phyloP scores from a whole-genome alignment of 2,113 vertebrate genomes.

The Bucco capensis region DNA sequence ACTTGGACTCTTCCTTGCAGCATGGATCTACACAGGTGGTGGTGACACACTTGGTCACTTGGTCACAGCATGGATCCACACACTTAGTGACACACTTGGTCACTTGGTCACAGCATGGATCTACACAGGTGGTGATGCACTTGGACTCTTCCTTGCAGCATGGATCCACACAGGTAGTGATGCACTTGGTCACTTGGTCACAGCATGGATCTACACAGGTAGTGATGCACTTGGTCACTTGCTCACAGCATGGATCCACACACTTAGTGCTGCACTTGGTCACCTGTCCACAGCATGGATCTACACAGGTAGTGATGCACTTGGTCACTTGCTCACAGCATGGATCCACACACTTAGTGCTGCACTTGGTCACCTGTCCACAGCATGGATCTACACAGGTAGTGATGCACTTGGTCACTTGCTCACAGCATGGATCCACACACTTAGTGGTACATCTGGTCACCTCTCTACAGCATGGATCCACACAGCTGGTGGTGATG shows the following conservation, averaged over 20 bases:
- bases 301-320: fast-evolving
- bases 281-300: fast-evolving
- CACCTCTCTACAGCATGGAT: neutral
- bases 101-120: neutral
- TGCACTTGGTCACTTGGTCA: fast-evolving
- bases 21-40: neutral
- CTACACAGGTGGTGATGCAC: fast-evolving
- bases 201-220: neutral
- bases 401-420: neutral
- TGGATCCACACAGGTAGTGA: neutral
- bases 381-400: fast-evolving
- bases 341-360: fast-evolving
- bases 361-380: fast-evolving
- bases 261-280: neutral
- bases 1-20: too few relatives aligned
- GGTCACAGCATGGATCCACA: neutral
- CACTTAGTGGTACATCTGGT: neutral
- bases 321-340: fast-evolving
- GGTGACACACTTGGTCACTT: neutral
- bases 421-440: neutral
- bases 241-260: fast-evolving
- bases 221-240: fast-evolving
- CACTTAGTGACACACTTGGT: neutral
- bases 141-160: neutral
- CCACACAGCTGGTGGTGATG: fast-evolving